These are phyloP conservation scores for Andrena cerasifolii DNA, from an alignment of 1,140 invertebrate species.

Conservation along the genomic window DNA sequence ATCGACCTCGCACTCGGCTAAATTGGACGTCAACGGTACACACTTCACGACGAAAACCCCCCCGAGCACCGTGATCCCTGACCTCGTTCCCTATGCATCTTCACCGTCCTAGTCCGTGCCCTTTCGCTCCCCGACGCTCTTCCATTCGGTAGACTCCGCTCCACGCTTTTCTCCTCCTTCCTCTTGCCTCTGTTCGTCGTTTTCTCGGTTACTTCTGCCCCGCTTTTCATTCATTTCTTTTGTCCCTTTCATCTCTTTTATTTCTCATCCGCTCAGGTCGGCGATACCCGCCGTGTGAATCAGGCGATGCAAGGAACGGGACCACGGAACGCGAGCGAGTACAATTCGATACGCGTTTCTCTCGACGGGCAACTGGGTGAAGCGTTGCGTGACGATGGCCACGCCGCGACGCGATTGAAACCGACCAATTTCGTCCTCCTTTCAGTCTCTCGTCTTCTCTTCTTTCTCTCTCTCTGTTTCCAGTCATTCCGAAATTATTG, in stretches of 20 bases:
- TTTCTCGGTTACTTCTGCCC: no score
- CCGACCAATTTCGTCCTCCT: slow-evolving; percentile 10
- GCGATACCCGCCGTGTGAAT: background rate
- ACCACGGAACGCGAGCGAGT: background rate
- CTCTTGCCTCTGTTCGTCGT: background rate
- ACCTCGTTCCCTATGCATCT: background rate
- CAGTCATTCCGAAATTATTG: slow-evolving; percentile 85
- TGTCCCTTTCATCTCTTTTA: background rate
- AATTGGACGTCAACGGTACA: slow-evolving; percentile 90
- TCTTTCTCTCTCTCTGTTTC: slow-evolving; percentile 81
- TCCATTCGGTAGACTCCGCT: background rate
- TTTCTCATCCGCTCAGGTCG: background rate
- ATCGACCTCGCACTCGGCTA: slow-evolving; percentile 86
- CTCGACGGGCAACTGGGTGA: background rate
- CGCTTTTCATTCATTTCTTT: background rate
- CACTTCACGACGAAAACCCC: slow-evolving; percentile 27
- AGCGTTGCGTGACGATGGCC: background rate
- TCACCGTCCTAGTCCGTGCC: background rate
- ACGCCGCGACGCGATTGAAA: background rate
- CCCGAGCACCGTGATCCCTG: background rate
- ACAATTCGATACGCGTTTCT: background rate
- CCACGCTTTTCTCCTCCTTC: background rate
- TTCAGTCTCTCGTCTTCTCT: slow-evolving; percentile 49
- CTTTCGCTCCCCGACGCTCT: background rate
- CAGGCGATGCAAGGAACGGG: background rate